phyloP scores from a whole-genome alignment of 2,113 vertebrate species.

The Ptyas mucosa region DNA sequence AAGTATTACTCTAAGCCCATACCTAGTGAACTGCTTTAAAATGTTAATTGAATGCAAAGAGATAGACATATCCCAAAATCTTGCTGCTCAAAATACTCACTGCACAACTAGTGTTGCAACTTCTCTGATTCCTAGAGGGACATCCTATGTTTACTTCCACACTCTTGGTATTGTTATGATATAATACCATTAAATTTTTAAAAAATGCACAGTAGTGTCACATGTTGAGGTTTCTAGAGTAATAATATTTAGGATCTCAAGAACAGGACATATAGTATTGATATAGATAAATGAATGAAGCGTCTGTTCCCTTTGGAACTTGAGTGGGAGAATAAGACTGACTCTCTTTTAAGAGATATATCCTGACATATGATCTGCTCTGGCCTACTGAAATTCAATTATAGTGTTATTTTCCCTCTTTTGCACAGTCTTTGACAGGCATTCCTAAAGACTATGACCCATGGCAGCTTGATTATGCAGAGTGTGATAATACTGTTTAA shows the following conservation, averaged over 20 bases:
- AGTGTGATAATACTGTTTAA: slow-evolving; percentile 25
- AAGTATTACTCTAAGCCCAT: neutral
- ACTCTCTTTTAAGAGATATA: neutral
- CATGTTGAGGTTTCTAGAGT: neutral
- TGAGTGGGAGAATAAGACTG: neutral
- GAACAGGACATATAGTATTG: neutral
- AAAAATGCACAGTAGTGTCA: neutral
- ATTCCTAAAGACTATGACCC: neutral
- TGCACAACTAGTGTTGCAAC: neutral
- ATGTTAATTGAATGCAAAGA: neutral
- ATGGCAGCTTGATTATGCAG: neutral
- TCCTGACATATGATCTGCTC: neutral
- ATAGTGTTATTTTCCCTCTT: neutral
- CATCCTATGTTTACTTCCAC: neutral
- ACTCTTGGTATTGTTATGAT: neutral
- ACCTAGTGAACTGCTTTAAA: neutral
- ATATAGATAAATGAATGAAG: neutral
- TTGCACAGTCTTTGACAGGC: neutral
- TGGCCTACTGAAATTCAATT: neutral
- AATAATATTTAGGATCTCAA: neutral
- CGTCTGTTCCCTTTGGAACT: neutral
- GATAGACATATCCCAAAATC: neutral
- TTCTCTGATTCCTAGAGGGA: neutral
- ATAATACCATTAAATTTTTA: neutral
- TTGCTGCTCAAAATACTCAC: neutral